Base-by-base conservation (phyloP, 2,113 vertebrate genomes). In the Cromileptes altivelis region DNA sequence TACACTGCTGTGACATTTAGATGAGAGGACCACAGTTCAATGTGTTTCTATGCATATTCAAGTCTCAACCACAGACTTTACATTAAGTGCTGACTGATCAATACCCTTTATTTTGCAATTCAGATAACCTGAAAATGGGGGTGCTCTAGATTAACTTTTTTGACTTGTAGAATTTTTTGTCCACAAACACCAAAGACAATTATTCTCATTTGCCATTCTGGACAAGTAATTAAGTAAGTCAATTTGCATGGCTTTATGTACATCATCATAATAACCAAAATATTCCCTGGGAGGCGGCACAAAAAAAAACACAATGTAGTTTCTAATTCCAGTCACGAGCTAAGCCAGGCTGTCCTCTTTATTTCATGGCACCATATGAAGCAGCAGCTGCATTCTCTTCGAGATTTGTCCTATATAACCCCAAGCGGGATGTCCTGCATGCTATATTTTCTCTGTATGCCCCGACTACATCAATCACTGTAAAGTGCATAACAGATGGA, bases 381-480 rank as follows among this genome's bases (percentile, higher is more conserved):
- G 62, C 64, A 88, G 87, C 50, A 78, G 70, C 77, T 60, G 64
- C 19, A n/a, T 71, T 62, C 57, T 72, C 9, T 53, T 15, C 42
- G 42, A 71, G 3, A 0, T 47, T 2, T 71, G 57, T 0, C 73
- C 70, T 56, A 62, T 49, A 70, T 25, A 88, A 89, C 58, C 72
- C 85, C 81, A 6, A 78, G 69, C 15, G 61, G 52, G 17, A 67
- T 79, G 80, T 53, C 65, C 64, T 83, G 69, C 30, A 69, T 82
- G 25, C 61, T 68, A 52, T 58, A 85, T 81, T 40, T 76, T 62
- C 27, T 69, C 60, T 53, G 7, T 65, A 70, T 47, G 15, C 15
- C 2, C 52, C 10, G 40, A 74, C 57, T 67, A 19, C 52, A 80
- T 82, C 30, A 78, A 78, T 37, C 80, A 88, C 45, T 23, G 21